A percentile compares a stretch with the other conserved stretches of the same genome.
Conservation (phyloP, 1,140 invertebrate species). For the Drosophila bocqueti region DNA sequence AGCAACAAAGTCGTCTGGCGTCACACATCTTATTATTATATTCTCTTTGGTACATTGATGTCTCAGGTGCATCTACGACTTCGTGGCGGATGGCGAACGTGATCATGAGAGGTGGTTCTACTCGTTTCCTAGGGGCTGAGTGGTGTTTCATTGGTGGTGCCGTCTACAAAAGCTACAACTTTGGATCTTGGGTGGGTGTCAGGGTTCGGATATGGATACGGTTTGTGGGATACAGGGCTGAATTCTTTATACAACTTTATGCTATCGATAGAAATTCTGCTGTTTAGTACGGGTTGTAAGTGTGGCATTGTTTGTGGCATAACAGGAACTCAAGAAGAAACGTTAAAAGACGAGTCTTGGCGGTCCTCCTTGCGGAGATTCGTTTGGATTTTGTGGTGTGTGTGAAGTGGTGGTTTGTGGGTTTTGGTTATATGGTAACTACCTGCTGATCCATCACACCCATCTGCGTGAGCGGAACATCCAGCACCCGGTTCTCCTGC, state of each 20-base stretch:
- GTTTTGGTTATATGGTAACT: conserved; percentile 73
- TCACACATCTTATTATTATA: not conserved
- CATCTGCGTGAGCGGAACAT: conserved; percentile 94
- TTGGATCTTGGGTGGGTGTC: conserved; percentile 22
- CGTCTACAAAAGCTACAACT: conserved; percentile 60
- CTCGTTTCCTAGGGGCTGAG: conserved; percentile 18
- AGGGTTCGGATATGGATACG: conserved; percentile 26
- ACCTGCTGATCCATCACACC: conserved; percentile 95
- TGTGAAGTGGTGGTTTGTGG: conserved; percentile 26
- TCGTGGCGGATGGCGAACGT: conserved; percentile 33
- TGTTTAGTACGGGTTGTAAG: conserved; percentile 28
- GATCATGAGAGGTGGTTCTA: conserved; percentile 26
- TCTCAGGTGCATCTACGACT: conserved; percentile 38
- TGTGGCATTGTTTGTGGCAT: conserved; percentile 39
- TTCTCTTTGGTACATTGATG: conserved; percentile 23
- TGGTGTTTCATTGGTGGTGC: conserved; percentile 37
- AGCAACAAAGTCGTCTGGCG: not conserved
- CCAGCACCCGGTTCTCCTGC: conserved; percentile 91
- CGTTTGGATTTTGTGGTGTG: conserved; percentile 41
- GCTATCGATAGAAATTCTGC: conserved; percentile 63
- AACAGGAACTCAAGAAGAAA: conserved; percentile 70
- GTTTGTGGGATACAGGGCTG: conserved; percentile 5
- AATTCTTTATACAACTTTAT: conserved; percentile 57
- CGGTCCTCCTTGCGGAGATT: conserved; percentile 30
- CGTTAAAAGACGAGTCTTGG: conserved; percentile 42